Percentiles rank a stretch among this genome's conserved stretches.
phyloP scores from a whole-genome alignment of 2,797 vertebrate species.

The Lateolabrax maculatus region DNA sequence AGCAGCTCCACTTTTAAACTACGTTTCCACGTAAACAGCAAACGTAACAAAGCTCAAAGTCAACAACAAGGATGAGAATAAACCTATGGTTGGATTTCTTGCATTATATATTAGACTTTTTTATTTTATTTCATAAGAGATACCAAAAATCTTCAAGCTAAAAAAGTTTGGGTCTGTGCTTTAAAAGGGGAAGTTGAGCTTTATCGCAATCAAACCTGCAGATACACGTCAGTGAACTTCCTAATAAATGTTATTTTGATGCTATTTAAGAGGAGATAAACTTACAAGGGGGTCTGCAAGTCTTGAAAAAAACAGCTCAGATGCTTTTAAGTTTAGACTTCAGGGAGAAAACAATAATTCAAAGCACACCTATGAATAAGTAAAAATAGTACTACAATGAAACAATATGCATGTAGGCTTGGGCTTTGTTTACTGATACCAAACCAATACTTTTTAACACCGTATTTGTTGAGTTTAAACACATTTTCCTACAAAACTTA shows the following conservation, averaged over 20 bases:
- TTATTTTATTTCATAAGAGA: neutral
- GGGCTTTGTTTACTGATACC: too few species aligned
- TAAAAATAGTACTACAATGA: neutral
- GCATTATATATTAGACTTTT: neutral
- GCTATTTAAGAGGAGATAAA: neutral
- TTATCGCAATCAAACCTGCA: neutral
- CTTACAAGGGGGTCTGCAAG: neutral
- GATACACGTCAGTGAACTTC: neutral
- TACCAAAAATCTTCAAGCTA: neutral
- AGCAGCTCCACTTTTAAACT: neutral
- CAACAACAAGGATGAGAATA: neutral
- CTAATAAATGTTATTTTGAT: too few species aligned
- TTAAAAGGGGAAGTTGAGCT: neutral
- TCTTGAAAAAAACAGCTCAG: neutral
- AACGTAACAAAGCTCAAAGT: neutral
- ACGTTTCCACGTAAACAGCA: rapidly evolving
- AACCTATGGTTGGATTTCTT: neutral
- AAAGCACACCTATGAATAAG: neutral
- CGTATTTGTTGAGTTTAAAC: too few species aligned
- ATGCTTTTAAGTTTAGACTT: neutral
- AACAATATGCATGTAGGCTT: too few species aligned
- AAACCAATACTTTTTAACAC: too few species aligned
- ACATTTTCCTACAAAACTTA: too few species aligned
- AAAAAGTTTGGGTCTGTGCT: neutral
- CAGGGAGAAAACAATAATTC: neutral